A percentile compares a stretch with the other conserved stretches of the same genome.
Evolutionary conservation across 2,113 vertebrate genomes (phyloP).

Genomic region (Ceyx margarethae): DNA sequence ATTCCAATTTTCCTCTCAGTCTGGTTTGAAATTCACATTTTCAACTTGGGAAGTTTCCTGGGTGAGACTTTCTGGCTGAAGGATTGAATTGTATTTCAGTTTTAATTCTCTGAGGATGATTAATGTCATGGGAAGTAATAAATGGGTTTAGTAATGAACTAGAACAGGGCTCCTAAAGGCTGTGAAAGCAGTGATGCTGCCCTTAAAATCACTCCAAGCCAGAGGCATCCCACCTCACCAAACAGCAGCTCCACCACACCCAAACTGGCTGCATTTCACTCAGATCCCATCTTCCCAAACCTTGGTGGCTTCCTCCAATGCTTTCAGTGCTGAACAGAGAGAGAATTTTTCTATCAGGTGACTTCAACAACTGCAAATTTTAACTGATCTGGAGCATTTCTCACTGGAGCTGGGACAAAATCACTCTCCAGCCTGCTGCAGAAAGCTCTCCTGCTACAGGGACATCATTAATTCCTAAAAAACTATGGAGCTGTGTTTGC

Average conservation of each 20-base stretch:
- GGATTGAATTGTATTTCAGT: constrained; percentile 43
- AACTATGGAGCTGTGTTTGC: background rate
- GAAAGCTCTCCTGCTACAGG: background rate
- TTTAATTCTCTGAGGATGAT: constrained; percentile 65
- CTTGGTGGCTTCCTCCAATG: background rate
- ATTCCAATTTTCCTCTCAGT: background rate
- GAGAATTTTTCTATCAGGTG: background rate
- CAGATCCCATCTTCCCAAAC: background rate
- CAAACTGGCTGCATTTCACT: background rate
- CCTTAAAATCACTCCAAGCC: constrained; percentile 43
- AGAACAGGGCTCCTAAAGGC: constrained; percentile 50
- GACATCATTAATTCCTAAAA: background rate
- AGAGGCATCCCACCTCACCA: background rate
- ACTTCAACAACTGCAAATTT: background rate
- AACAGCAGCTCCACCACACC: background rate
- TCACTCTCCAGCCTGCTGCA: background rate
- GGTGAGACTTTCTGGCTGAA: constrained; percentile 16
- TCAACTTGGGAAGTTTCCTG: constrained; percentile 35
- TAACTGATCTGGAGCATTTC: background rate
- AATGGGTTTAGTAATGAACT: constrained; percentile 60
- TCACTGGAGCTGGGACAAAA: background rate
- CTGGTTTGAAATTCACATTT: constrained; percentile 3
- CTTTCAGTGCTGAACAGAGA: background rate
- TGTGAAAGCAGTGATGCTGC: constrained; percentile 2
- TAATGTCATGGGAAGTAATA: constrained; percentile 58